phyloP scores from a whole-genome alignment of 2,888 invertebrate genomes.

The Troides oblongomaculatus region DNA sequence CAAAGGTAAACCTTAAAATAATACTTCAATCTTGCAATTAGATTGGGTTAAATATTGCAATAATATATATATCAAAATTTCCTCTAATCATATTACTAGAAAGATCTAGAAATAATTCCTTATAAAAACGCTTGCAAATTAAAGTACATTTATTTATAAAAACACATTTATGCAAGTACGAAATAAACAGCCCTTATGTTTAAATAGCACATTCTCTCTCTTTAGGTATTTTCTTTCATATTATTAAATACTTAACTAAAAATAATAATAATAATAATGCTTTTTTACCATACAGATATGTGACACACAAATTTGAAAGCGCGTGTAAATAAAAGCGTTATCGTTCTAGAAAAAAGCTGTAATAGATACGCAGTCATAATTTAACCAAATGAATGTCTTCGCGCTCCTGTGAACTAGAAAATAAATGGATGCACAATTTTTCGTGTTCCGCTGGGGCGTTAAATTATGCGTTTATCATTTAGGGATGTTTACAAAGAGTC shows the following conservation, averaged over 20 bases:
- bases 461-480: conserved; percentile 78
- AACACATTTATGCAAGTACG: too few relatives aligned
- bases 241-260: too few relatives aligned
- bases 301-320: background rate
- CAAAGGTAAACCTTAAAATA: background rate
- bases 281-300: background rate
- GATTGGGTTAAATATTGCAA: background rate
- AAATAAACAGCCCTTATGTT: too few relatives aligned
- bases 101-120: too few relatives aligned
- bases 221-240: too few relatives aligned
- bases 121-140: too few relatives aligned
- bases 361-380: conserved; percentile 56
- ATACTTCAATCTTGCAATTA: background rate
- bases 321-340: conserved; percentile 33
- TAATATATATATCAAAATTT: background rate
- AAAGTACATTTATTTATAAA: too few relatives aligned
- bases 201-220: too few relatives aligned
- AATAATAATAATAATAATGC: too few relatives aligned
- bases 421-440: conserved; percentile 71
- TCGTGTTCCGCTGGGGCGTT: conserved; percentile 67
- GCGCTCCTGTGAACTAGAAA: conserved; percentile 61
- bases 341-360: conserved; percentile 33
- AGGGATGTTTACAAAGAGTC: conserved; percentile 73
- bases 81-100: background rate
- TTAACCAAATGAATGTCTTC: conserved; percentile 60